Base-by-base conservation (phyloP, 37 sponge, comb jelly and placozoan species). In the Crambe crambe region DNA sequence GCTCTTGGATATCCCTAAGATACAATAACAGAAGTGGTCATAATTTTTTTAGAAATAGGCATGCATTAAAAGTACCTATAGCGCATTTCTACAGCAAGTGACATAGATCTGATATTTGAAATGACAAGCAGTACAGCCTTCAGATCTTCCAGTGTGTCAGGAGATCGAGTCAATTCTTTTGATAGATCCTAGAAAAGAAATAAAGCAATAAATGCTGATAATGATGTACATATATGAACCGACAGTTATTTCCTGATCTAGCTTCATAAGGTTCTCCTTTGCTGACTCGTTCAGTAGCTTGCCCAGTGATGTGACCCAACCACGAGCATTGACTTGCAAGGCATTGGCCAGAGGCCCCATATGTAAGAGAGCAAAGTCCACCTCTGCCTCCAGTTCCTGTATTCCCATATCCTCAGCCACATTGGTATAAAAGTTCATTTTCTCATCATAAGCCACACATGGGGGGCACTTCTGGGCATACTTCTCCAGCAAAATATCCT, bases 51-150 rank as follows among this genome's bases (percentile, higher is more conserved):
- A 21, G 63, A 27, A 61, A 61, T 61, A 8, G 25, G 29, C 63
- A 34, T 35, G 36, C 30, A 35, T 18, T 68, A 68, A 10, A 32
- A 4, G 0, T 82, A 90, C 68, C 73, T 89, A 73, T 94, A 94
- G 61, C 69, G 70, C 37, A 94, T 65, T 64, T 98, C 99, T 59
- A 96, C 97, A 26, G 89, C 95, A 10, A 98, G 79, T 26, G 97
- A 92, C 83, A 96, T 91, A 42, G 84, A 84, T 42, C 92, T 86
- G 61, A 98, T 94, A 32, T 90, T 82, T 25, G 93, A 82, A 56
- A 98, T 98, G n/a, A 88, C 94, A 76, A 92, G 82, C 35, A 98
- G 86, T 42, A 98, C 99, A 89, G 90, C 94, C 83, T 98, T 98
- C 42, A 98, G 81, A 60, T 89, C 83, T 31, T 96, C 97, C 70